Evolutionary conservation across 2,113 vertebrate genomes (phyloP).

Genomic region (Bubo scandiacus): DNA sequence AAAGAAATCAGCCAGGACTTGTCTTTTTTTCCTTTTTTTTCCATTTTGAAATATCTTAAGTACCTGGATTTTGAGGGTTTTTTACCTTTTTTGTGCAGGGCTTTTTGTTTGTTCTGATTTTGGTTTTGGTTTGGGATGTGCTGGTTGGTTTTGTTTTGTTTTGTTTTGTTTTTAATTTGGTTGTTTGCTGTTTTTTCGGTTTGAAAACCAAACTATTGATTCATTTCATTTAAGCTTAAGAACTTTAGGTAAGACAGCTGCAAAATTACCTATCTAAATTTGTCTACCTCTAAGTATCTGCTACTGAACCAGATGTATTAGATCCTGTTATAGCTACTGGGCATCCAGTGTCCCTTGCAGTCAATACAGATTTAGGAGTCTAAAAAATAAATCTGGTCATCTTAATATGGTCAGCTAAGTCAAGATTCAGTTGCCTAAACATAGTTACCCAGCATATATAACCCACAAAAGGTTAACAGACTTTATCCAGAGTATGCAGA

Average conservation of each 20-base stretch:
- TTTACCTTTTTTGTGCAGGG: neutral
- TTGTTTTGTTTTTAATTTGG: neutral
- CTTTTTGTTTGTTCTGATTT: neutral
- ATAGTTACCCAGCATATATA: neutral
- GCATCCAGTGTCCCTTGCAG: neutral
- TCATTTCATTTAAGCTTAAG: neutral
- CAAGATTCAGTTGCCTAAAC: neutral
- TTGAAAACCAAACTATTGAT: neutral
- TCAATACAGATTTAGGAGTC: neutral
- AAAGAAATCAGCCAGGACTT: neutral
- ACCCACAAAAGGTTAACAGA: neutral
- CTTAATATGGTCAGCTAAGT: neutral
- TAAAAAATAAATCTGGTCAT: neutral
- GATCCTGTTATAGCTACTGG: neutral
- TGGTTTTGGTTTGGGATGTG: neutral
- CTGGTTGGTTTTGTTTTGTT: neutral
- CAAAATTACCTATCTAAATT: neutral
- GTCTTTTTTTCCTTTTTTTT: neutral
- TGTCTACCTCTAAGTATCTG: neutral
- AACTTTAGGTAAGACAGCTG: neutral
- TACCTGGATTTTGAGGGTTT: neutral
- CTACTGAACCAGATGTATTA: neutral
- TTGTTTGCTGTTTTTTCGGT: neutral
- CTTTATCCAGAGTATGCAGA: neutral
- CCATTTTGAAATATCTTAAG: neutral